A percentile compares a stretch with the other conserved stretches of the same genome.
phyloP scores from a whole-genome alignment of 2,888 invertebrate genomes.

The Vesta saturnalis region DNA sequence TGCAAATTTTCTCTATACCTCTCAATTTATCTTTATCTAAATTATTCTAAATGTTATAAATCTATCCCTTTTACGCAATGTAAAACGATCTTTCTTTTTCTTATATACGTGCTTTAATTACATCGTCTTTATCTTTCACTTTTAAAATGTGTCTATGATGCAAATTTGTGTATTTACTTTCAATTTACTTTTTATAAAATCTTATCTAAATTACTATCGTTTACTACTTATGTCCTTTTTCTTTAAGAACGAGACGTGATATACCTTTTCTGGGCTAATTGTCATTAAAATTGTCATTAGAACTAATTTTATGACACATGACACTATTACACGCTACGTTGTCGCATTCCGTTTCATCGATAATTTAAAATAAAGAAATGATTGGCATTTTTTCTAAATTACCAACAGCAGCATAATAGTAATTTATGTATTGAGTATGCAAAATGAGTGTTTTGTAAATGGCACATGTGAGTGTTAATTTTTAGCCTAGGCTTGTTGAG shows the following conservation, averaged over 20 bases:
- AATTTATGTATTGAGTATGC: too few species aligned
- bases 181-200: slow-evolving; percentile 15
- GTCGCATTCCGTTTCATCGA: too few species aligned
- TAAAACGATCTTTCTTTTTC: slow-evolving; percentile 28
- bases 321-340: too few species aligned
- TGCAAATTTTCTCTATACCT: slow-evolving; percentile 40
- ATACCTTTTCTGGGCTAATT: background rate
- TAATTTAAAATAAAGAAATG: too few species aligned
- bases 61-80: slow-evolving; percentile 34
- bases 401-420: too few species aligned
- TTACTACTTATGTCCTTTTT: slow-evolving; percentile 20
- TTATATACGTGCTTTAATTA: slow-evolving; percentile 29
- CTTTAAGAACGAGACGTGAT: slow-evolving; percentile 17
- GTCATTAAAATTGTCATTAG: background rate
- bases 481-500: too few species aligned
- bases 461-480: too few species aligned
- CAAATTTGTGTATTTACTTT: slow-evolving; percentile 36
- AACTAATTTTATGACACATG: background rate
- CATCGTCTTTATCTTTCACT: slow-evolving; percentile 27
- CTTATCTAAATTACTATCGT: slow-evolving; percentile 34
- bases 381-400: too few species aligned
- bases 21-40: slow-evolving; percentile 41
- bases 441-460: too few species aligned
- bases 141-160: slow-evolving; percentile 39
- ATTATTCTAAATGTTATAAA: slow-evolving; percentile 32